Conservation (phyloP, 2,113 vertebrate genomes). For the Nibea coibor region DNA sequence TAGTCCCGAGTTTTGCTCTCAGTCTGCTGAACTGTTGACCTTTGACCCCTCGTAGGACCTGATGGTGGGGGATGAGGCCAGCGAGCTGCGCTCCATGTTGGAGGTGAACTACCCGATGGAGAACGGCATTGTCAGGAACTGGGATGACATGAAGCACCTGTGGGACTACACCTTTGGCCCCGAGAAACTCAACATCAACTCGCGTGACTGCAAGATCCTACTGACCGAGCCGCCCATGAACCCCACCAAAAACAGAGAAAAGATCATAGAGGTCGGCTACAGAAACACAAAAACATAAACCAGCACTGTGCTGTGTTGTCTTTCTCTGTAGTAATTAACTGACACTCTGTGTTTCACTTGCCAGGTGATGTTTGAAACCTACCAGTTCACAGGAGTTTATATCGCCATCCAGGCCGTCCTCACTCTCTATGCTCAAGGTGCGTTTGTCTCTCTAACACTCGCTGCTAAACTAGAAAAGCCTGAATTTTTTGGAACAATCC, state of each 20-base stretch:
- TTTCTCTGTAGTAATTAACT: not conserved
- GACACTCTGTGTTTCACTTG: not conserved
- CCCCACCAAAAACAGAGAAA: slow-evolving; percentile 33
- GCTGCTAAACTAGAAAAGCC: not conserved
- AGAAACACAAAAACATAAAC: not conserved
- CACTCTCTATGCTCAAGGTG: slow-evolving; percentile 38
- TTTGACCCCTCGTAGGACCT: slow-evolving; percentile 21
- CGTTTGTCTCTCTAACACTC: not conserved
- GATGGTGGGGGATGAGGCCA: slow-evolving; percentile 40
- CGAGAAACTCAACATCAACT: slow-evolving; percentile 26
- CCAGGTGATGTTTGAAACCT: slow-evolving; percentile 44
- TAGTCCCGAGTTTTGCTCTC: not conserved
- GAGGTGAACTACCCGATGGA: slow-evolving; percentile 48
- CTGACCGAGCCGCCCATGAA: slow-evolving; percentile 43
- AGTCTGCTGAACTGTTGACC: not conserved
- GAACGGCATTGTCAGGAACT: slow-evolving; percentile 39
- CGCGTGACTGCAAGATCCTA: slow-evolving; percentile 19
- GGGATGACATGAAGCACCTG: slow-evolving; percentile 47
- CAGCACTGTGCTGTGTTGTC: not conserved
- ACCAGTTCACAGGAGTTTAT: slow-evolving; percentile 35
- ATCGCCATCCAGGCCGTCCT: slow-evolving; percentile 44
- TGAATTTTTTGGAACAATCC: not conserved
- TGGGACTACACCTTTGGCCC: slow-evolving; percentile 46
- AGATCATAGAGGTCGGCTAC: slow-evolving; percentile 18
- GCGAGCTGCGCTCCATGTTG: slow-evolving; percentile 40